A percentile compares a stretch with the other conserved stretches of the same genome.
Evolutionary conservation across 2,797 vertebrate species (phyloP).

Genomic region (Gallinago stenura): DNA sequence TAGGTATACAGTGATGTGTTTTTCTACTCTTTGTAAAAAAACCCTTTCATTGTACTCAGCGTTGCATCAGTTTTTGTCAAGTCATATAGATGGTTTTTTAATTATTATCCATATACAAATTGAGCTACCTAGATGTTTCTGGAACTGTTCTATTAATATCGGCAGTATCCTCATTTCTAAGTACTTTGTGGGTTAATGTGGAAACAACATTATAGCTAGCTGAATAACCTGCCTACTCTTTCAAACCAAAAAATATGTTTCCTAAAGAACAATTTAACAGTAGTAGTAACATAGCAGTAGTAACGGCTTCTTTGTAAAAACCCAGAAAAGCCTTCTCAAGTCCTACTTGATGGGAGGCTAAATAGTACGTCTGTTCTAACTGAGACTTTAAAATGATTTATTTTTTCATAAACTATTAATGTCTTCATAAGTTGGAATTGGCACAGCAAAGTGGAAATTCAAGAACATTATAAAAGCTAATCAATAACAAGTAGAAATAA

Average conservation of each 20-base stretch:
- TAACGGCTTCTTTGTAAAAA: background rate
- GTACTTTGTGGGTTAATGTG: background rate
- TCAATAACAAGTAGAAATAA: background rate
- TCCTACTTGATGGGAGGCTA: background rate
- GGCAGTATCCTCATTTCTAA: background rate
- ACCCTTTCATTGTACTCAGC: background rate
- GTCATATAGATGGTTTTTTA: background rate
- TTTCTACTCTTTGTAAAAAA: background rate
- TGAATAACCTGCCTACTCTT: background rate
- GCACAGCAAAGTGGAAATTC: background rate
- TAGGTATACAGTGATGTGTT: background rate
- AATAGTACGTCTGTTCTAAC: background rate
- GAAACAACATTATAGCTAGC: background rate
- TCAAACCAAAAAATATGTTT: background rate
- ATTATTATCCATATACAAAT: background rate
- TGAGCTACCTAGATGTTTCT: background rate
- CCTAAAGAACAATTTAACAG: background rate
- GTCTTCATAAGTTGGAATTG: background rate
- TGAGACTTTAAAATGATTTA: background rate
- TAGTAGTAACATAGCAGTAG: background rate
- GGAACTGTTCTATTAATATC: background rate
- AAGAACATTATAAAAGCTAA: background rate
- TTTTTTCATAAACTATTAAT: background rate
- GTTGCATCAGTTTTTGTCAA: background rate
- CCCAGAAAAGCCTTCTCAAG: background rate